These are phyloP conservation scores for Naja naja DNA, from an alignment of 2,113 vertebrate genomes.

Conservation along the genomic window DNA sequence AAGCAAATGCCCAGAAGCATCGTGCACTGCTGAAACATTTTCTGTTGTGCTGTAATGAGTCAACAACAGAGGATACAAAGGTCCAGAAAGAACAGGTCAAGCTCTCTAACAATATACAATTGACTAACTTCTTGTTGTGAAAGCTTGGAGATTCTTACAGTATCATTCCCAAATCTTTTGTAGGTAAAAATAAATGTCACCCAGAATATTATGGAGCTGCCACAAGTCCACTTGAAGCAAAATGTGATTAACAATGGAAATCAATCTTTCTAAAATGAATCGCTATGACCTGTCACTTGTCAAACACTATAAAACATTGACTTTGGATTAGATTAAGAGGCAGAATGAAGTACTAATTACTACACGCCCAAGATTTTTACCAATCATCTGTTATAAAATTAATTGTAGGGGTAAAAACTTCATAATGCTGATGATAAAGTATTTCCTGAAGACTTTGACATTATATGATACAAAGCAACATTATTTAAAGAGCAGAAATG, in stretches of 20 bases:
- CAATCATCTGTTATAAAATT: neutral
- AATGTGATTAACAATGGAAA: neutral
- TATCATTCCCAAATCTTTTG: neutral
- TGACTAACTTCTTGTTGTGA: neutral
- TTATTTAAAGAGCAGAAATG: neutral
- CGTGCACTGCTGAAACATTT: neutral
- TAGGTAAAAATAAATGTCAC: neutral
- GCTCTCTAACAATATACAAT: neutral
- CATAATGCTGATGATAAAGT: neutral
- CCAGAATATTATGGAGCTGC: neutral
- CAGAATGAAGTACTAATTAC: neutral
- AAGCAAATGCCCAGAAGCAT: conserved; percentile 36
- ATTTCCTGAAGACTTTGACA: neutral
- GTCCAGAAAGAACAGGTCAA: conserved; percentile 1
- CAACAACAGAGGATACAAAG: conserved; percentile 33
- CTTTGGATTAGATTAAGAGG: neutral
- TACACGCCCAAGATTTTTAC: neutral
- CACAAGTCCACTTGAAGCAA: neutral
- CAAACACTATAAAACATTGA: neutral
- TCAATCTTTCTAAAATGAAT: neutral
- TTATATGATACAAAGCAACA: neutral
- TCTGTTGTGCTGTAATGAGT: conserved; percentile 22
- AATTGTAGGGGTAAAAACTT: neutral
- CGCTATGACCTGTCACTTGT: neutral
- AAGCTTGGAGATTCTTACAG: neutral